phyloP scores from a whole-genome alignment of 2,113 vertebrate genomes.

The Centropus bengalensis region DNA sequence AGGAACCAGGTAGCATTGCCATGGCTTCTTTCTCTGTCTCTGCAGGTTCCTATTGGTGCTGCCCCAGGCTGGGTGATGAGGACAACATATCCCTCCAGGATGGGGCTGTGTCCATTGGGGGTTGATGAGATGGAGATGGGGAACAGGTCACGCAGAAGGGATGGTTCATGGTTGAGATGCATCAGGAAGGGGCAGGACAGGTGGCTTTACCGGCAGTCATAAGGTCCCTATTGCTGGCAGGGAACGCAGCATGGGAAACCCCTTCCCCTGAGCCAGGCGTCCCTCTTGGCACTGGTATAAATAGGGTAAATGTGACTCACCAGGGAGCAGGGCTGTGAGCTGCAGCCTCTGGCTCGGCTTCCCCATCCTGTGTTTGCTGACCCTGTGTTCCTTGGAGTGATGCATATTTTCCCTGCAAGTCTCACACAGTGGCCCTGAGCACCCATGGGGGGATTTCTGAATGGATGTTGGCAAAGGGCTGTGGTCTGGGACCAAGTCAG shows the following conservation, averaged over 20 bases:
- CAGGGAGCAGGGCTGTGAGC: background rate
- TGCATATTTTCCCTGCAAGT: background rate
- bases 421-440: background rate
- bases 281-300: background rate
- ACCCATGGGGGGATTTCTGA: background rate
- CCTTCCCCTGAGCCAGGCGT: background rate
- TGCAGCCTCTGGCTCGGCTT: background rate
- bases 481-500: background rate
- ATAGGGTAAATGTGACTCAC: background rate
- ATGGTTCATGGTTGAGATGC: background rate
- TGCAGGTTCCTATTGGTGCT: background rate
- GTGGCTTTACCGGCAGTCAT: background rate
- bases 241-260: background rate
- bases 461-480: background rate
- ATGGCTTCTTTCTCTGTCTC: background rate
- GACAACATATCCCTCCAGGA: background rate
- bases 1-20: background rate
- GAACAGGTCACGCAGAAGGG: background rate
- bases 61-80: background rate
- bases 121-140: background rate
- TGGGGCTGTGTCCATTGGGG: background rate
- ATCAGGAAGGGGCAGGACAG: background rate
- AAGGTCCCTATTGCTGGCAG: background rate
- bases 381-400: rapidly evolving
- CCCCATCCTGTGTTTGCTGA: background rate